Base-by-base conservation (phyloP, 2,888 invertebrate genomes). In the Ennomos erosarius region DNA sequence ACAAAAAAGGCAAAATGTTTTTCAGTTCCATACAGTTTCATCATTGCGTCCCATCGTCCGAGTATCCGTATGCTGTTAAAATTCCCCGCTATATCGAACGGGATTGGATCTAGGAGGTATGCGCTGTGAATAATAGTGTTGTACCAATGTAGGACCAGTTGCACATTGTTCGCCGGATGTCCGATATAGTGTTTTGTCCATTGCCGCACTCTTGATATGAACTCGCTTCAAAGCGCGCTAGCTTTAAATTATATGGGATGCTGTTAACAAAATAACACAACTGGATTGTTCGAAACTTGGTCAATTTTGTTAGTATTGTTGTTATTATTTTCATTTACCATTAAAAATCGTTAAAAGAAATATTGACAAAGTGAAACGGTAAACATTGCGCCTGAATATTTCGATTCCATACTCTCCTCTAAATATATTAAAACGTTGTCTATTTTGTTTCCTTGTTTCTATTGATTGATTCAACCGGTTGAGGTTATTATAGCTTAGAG, bases 161-260 rank as follows among this genome's bases (percentile, higher is more conserved):
- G 48, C 55, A 64, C 55, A 67, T 59, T 67, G 67, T 56, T 62
- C 61, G 46, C n/a, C 55, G 64, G 57, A 55, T 62, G 54, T 50
- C 47, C 55, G 62, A 59, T 59, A 60, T 33, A 45, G 46, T 51
- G 59, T 52, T 63, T 55, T 57, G 61, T 64, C 55, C 56, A 58
- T 59, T 62, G 47, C 33, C 49, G n/a, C 36, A 10, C 34, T 42
- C 39, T 52, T 54, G 49, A 55, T 64, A 49, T 60, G 44, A 57
- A 55, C 58, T 35, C 50, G 50, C 10, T n/a, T n/a, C n/a, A n/a
- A n/a, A n/a, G n/a, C n/a, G n/a, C n/a, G n/a, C n/a, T n/a, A n/a
- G 61, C 46, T 60, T 62, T 56, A 62, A 64, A 67, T n/a, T 62
- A 67, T 62, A 60, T 56, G 38, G 59, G 51, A 61, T 59, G 52